Base-by-base conservation (phyloP, 2,797 vertebrate genomes). In the Trachurus trachurus region DNA sequence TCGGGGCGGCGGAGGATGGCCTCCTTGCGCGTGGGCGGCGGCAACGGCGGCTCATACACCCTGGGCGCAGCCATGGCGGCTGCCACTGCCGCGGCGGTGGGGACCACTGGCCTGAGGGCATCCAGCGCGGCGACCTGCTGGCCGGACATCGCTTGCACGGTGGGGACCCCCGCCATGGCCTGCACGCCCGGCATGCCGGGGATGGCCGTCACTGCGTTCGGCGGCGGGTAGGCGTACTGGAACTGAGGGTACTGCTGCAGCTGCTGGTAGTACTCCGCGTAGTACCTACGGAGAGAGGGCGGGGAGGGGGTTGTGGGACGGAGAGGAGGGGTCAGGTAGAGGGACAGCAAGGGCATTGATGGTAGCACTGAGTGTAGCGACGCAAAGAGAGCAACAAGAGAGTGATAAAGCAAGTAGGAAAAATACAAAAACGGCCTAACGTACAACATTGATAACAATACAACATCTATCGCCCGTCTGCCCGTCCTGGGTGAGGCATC, bases 1-100 rank as follows among this genome's bases (percentile, higher is more conserved):
- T 96, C 95, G 94, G 95, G 94, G 92, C 94, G 95, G 94, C 95
- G 95, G 94, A 96, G 94, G 94, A 95, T 92, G 93, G 95, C 91
- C 92, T 96, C 95, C 95, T 96, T 96, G 94, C 94, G 95, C 84
- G 96, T 92, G 88, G 94, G 94, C 92, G 94, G 94, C 93, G 88
- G 95, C 94, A 91, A 93, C 92, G 95, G 94, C 91, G 92, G 94
- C 95, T 94, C 96, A 95, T 96, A 93, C 94, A 92, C 90, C 89
- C 94, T 91, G 91, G 93, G 94, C 67, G 85, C 89, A 60, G 84
- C 95, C 88, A 92, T 93, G 90, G 94, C 93, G 70, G 95, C 93
- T 81, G 95, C 95, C 81, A 95, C 87, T 67, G 94, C 88, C 80
- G 94, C 93, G 72, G 94, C 94, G 79, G 92, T 9, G 75, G 93